Base-by-base conservation (phyloP, 37 sponge, comb jelly and placozoan genomes). In the Ephydatia muelleri region DNA sequence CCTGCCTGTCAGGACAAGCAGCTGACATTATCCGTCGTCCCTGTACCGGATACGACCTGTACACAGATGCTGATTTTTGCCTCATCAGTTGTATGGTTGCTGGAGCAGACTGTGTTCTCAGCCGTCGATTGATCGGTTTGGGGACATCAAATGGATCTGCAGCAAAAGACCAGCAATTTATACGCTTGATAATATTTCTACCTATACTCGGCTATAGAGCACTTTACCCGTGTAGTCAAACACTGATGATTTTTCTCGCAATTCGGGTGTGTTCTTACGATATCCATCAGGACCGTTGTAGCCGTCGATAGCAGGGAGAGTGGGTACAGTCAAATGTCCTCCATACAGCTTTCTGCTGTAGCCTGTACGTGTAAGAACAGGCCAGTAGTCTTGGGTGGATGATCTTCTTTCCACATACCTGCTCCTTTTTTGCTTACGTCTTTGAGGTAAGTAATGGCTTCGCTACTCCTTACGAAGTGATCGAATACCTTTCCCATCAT, bases 231-330 rank as follows among this genome's bases (percentile, higher is more conserved):
- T 81, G 79, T 89, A 85, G 36, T 89, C 95, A 86, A 94, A 94
- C 0, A 82, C 87, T 14, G 95, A 94, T 76, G 32, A 77, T 72
- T 84, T 28, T 34, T 67, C 48, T 30, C 92, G 31, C 4, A 94
- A 84, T 49, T 88, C 90, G 37, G 81, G 81, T 19, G 92, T 94
- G 79, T 94, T 94, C 66, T 82, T 88, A 11, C 95, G 73, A 73
- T 89, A 94, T 23, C 95, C 95, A 30, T 72, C 89, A 19, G 81
- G 84, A 48, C 95, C 93, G 70, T 91, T 47, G 64, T 89, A 94
- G 5, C 95, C 95, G 65, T 72, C 80, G 22, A 34, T 48, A 43
- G 90, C 64, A 38, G 72, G 68, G 14, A 33, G 73, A 0, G 84
- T 88, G 0, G 87, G 86, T 12, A 91, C 76, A 1, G 91, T 70